These are phyloP conservation scores for Mustela lutreola DNA, from an alignment of 2,113 vertebrate species.

Conservation along the genomic window DNA sequence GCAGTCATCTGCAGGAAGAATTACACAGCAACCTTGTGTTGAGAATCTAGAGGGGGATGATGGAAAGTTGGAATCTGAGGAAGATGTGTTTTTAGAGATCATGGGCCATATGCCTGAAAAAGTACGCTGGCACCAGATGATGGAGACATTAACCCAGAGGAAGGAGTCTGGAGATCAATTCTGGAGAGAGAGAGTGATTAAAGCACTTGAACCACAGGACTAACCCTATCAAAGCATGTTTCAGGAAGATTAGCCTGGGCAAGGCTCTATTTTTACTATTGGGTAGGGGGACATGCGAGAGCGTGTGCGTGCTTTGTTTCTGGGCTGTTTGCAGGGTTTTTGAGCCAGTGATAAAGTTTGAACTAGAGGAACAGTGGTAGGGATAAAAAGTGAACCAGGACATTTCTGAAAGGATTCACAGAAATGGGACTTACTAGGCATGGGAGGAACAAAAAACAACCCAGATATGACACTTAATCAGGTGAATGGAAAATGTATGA, in stretches of 20 bases:
- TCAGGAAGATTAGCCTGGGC: not conserved
- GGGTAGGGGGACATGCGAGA: not conserved
- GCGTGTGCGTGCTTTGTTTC: not conserved
- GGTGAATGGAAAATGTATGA: not conserved
- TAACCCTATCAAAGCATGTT: not conserved
- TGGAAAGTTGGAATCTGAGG: not conserved
- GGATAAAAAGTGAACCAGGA: not conserved
- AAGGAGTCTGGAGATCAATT: slow-evolving; percentile 33
- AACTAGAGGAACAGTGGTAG: not conserved
- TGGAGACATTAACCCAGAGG: not conserved
- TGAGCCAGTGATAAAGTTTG: not conserved
- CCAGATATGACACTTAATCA: not conserved
- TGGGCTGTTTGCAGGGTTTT: not conserved
- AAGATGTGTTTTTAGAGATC: not conserved
- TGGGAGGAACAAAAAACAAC: not conserved
- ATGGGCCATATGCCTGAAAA: not conserved
- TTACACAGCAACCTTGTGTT: not conserved
- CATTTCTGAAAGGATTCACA: slow-evolving; percentile 8
- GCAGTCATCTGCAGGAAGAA: not conserved
- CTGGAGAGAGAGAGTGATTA: not conserved
- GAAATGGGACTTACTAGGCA: not conserved
- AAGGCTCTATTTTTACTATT: not conserved
- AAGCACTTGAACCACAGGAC: slow-evolving; percentile 21
- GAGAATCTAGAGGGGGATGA: not conserved
- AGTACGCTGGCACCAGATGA: not conserved